Percentiles rank a stretch among this genome's conserved stretches.
Conservation (phyloP, 2,797 vertebrate species). For the Gymnopithys bicolor region DNA sequence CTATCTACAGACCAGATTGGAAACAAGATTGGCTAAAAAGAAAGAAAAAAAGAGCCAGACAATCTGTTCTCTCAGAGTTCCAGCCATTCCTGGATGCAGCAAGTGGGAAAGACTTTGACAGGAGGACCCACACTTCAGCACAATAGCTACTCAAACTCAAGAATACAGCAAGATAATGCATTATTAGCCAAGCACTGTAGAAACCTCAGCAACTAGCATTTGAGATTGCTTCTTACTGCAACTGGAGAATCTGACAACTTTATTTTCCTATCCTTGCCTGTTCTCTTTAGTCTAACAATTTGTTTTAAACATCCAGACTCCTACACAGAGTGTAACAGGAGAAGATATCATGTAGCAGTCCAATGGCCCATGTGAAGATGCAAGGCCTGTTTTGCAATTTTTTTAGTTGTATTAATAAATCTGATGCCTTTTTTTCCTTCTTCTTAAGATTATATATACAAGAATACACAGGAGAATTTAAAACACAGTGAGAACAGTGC, state of each 20-base stretch:
- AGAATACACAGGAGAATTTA: not conserved
- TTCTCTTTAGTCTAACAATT: not conserved
- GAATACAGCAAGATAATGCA: not conserved
- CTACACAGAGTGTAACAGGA: not conserved
- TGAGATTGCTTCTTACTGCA: not conserved
- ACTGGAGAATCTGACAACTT: not conserved
- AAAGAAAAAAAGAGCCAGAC: not conserved
- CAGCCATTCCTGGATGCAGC: not conserved
- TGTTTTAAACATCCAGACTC: not conserved
- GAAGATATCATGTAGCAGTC: not conserved
- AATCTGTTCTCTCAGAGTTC: slow-evolving; percentile 48
- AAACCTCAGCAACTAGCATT: not conserved
- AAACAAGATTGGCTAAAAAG: slow-evolving; percentile 37
- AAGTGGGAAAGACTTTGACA: slow-evolving; percentile 41
- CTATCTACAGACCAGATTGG: slow-evolving; percentile 68
- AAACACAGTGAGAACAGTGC: not conserved
- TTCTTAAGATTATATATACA: not conserved
- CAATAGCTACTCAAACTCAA: slow-evolving; percentile 28
- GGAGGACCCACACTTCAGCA: not conserved
- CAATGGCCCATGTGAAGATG: not conserved
- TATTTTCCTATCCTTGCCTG: not conserved
- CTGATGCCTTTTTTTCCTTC: not conserved
- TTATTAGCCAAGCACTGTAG: not conserved
- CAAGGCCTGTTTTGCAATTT: not conserved
- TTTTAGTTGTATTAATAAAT: not conserved